Evolutionary conservation across 2,888 invertebrate species (phyloP).

Genomic region (Drymonia ruficornis): DNA sequence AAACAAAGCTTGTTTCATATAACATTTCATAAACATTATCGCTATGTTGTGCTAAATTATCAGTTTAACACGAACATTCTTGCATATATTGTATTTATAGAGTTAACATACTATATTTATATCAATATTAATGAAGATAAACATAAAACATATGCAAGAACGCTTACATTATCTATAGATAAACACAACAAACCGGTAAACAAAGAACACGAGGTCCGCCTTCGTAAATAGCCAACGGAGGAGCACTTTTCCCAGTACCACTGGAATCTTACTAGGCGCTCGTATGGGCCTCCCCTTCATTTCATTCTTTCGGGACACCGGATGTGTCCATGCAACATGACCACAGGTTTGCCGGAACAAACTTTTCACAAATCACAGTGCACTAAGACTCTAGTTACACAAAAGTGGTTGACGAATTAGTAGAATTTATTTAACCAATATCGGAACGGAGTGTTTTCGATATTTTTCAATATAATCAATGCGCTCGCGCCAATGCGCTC

Average conservation of each 20-base stretch:
- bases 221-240: constrained; percentile 87
- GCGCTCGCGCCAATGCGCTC: constrained; percentile 48
- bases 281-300: constrained; percentile 68
- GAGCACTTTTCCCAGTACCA: constrained; percentile 82
- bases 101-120: too few relatives aligned
- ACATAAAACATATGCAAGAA: too few relatives aligned
- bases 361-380: constrained; percentile 36
- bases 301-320: constrained; percentile 54
- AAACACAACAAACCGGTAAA: constrained; percentile 84
- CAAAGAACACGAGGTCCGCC: constrained; percentile 85
- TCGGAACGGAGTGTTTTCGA: constrained; percentile 14
- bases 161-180: too few relatives aligned
- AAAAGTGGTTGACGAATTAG: constrained; percentile 20
- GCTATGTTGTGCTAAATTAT: too few relatives aligned
- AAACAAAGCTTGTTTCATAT: too few relatives aligned
- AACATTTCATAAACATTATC: too few relatives aligned
- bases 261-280: constrained; percentile 62
- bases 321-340: constrained; percentile 38
- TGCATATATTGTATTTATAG: too few relatives aligned
- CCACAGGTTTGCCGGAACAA: constrained; percentile 32
- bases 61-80: too few relatives aligned
- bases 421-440: constrained; percentile 10
- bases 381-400: constrained; percentile 17
- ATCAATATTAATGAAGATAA: too few relatives aligned
- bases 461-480: constrained; percentile 25